Evolutionary conservation across 2,888 invertebrate species (phyloP), one percentile per base, ranked within the genome.

Genomic region (Hydropsyche betteni): DNA sequence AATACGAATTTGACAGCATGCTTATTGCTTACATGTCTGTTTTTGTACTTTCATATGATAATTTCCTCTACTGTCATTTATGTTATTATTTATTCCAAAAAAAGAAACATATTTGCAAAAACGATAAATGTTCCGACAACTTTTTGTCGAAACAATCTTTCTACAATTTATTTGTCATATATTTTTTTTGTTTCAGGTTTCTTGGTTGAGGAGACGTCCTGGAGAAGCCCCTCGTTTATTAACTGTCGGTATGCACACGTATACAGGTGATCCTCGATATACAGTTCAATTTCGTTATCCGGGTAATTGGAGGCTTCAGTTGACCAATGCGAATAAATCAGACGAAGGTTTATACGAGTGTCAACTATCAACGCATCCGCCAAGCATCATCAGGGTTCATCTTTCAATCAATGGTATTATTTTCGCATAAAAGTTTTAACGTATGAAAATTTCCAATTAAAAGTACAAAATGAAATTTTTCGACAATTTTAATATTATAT

Each of bases 301-400:
- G 78, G 90, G 90, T 16, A 90, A 90, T 82, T 90, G 90, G 90
- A 87, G 86, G 75, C 85, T 90, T 12, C 88, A 90, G 80, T 90
- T 92, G 81, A 89, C 89, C 83, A 89, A 90, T 77, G 91, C 91
- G 58, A 90, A 89, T 80, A 89, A 89, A 68, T 89, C 89, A 74
- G 92, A 92, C 81, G 90, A 90, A 69, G 92, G 91, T 7, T 84
- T 90, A 51, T 92, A 92, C 83, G 90, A 92, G 83, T 92, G 92
- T 82, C 91, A 92, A 87, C 90, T 92, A 81, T 91, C 91, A 34
- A 92, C 91, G 1, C 91, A 92, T 83, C 92, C 92, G 2, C 91
- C 92, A 14, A 88, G 90, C 81, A 90, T 91, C 83, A 90, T 91
- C 83, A 86, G 89, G 81, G 89, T 90, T 68, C 91, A 90, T 81